phyloP scores from a whole-genome alignment of 2,888 invertebrate genomes.

The Lumbricus terrestris region DNA sequence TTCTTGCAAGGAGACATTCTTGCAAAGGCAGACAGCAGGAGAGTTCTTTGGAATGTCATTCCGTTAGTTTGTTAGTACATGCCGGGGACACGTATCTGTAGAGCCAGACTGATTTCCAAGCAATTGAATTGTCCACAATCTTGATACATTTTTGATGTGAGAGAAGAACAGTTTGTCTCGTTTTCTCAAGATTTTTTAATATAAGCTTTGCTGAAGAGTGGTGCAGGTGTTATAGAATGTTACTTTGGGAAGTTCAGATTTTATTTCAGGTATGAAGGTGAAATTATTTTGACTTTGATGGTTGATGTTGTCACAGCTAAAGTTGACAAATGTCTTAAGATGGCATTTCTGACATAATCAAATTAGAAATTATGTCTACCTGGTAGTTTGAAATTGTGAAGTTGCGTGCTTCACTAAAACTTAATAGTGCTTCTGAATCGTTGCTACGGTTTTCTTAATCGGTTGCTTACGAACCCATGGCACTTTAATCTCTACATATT shows the following conservation, averaged over 20 bases:
- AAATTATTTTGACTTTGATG: not conserved
- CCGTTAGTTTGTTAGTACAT: not conserved
- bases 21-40: not conserved
- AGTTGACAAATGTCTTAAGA: too few species aligned
- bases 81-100: too few species aligned
- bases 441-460: too few species aligned
- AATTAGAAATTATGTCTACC: not conserved
- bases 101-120: not conserved
- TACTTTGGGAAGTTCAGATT: not conserved
- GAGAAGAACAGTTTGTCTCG: too few species aligned
- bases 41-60: not conserved
- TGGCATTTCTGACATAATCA: not conserved
- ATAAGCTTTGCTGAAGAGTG: too few species aligned
- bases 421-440: too few species aligned
- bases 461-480: too few species aligned
- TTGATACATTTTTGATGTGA: not conserved
- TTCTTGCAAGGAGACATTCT: not conserved
- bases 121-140: not conserved
- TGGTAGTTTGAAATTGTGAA: not conserved
- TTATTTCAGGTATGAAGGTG: not conserved
- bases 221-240: too few species aligned
- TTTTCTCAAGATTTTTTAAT: too few species aligned
- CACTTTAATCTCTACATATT: too few species aligned
- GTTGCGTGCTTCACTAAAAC: not conserved
- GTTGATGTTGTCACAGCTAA: not conserved